Conservation (phyloP, 2,888 invertebrate species). For the Cetonia aurata region DNA sequence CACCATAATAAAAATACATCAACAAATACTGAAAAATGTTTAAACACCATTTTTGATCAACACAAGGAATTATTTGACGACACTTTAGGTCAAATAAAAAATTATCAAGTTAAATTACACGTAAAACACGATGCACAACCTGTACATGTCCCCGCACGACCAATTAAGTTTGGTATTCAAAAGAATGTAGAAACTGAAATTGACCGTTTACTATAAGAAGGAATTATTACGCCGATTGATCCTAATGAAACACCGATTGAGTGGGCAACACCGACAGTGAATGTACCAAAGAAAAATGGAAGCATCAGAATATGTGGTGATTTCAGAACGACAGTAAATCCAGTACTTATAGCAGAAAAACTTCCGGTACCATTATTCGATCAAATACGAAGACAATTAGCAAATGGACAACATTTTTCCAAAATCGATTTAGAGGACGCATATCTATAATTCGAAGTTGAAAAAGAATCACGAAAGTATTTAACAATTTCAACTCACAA, state of each 20-base stretch:
- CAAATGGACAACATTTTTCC: too few species aligned
- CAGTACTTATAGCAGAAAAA: background rate
- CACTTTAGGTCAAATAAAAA: too few species aligned
- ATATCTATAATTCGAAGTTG: too few species aligned
- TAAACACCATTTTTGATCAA: too few species aligned
- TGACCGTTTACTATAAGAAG: background rate
- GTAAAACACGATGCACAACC: background rate
- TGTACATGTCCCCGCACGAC: background rate
- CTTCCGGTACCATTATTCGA: background rate
- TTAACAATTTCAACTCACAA: too few species aligned
- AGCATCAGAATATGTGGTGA: background rate
- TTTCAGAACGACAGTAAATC: background rate
- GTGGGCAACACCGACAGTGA: background rate
- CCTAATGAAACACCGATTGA: background rate
- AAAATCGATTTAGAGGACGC: too few species aligned
- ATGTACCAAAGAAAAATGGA: background rate
- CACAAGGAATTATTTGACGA: too few species aligned
- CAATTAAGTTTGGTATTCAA: background rate
- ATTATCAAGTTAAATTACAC: too few species aligned
- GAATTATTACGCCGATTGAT: background rate
- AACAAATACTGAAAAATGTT: too few species aligned
- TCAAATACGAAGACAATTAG: too few species aligned
- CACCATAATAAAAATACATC: too few species aligned
- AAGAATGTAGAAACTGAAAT: background rate
- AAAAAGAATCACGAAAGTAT: too few species aligned